A percentile compares a stretch with the other conserved stretches of the same genome.
phyloP scores from a whole-genome alignment of 1,140 invertebrate genomes.

The Drosophila rhopaloa region DNA sequence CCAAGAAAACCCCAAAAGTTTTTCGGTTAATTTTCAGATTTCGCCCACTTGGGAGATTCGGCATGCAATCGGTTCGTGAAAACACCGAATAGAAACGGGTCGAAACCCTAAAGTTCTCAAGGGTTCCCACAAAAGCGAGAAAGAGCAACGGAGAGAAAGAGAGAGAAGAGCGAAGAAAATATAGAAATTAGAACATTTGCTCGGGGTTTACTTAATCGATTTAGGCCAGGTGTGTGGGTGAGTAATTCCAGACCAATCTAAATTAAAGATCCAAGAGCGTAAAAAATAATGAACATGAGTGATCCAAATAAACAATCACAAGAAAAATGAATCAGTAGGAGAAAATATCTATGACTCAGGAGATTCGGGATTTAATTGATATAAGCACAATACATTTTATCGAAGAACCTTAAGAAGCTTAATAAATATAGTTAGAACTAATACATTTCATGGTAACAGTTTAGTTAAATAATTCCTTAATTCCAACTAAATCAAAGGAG shows the following conservation, averaged over 20 bases:
- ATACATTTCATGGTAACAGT: too few relatives aligned
- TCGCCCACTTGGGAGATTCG: slow-evolving; percentile 6
- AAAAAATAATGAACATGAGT: not conserved
- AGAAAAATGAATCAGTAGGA: slow-evolving; percentile 14
- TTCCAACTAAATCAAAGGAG: too few relatives aligned
- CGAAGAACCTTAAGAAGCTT: too few relatives aligned
- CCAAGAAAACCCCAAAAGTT: not conserved
- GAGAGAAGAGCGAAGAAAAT: not conserved
- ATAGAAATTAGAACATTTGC: not conserved
- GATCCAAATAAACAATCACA: not conserved
- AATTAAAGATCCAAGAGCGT: slow-evolving; percentile 2
- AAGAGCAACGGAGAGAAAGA: too few relatives aligned
- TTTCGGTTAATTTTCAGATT: not conserved
- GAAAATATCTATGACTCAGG: slow-evolving; percentile 18
- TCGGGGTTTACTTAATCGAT: not conserved
- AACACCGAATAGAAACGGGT: not conserved
- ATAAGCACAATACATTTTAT: too few relatives aligned
- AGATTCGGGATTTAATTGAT: not conserved
- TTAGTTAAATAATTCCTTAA: too few relatives aligned
- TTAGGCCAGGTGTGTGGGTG: not conserved
- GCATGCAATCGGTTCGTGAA: slow-evolving; percentile 8
- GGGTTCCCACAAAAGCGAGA: slow-evolving; percentile 1
- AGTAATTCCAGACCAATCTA: slow-evolving; percentile 14
- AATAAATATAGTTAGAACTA: too few relatives aligned
- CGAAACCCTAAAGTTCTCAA: slow-evolving; percentile 10